A percentile compares a stretch with the other conserved stretches of the same genome.
Evolutionary conservation across 2,113 vertebrate genomes (phyloP).

Genomic region (Onychostoma macrolepis): DNA sequence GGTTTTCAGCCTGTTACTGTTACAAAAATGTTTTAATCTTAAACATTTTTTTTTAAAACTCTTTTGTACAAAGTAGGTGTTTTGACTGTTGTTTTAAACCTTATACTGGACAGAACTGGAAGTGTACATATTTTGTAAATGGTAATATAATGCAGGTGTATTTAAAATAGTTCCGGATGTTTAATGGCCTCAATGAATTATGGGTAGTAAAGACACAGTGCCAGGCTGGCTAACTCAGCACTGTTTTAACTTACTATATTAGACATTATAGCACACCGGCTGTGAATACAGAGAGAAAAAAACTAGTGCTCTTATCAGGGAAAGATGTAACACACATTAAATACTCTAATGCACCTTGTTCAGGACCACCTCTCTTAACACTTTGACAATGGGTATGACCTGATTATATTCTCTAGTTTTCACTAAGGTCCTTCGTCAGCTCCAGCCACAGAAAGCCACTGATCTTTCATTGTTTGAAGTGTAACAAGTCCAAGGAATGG

Average conservation of each 20-base stretch:
- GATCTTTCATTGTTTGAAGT: slow-evolving; percentile 19
- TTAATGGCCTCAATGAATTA: slow-evolving; percentile 30
- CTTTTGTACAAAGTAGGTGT: slow-evolving; percentile 48
- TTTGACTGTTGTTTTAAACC: slow-evolving; percentile 14
- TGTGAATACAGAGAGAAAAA: slow-evolving; percentile 42
- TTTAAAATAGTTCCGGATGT: slow-evolving; percentile 50
- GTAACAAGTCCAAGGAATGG: not conserved
- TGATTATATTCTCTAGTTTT: slow-evolving; percentile 5
- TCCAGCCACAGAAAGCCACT: slow-evolving; percentile 21
- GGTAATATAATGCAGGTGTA: slow-evolving; percentile 56
- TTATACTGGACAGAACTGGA: slow-evolving; percentile 56
- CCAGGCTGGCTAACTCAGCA: slow-evolving; percentile 34
- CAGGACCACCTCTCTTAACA: slow-evolving; percentile 1
- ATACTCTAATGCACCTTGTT: slow-evolving; percentile 33
- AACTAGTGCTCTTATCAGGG: slow-evolving; percentile 41
- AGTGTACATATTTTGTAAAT: slow-evolving; percentile 57
- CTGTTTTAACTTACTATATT: slow-evolving; percentile 26
- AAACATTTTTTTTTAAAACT: not conserved
- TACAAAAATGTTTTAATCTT: slow-evolving; percentile 29
- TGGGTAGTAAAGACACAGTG: slow-evolving; percentile 35
- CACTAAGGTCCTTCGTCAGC: not conserved
- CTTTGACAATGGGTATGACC: not conserved
- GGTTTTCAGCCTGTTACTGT: slow-evolving; percentile 30
- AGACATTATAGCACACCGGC: slow-evolving; percentile 40
- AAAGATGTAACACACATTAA: slow-evolving; percentile 28